Evolutionary conservation across 2,113 vertebrate species (phyloP).

Genomic region (Blennius ocellaris): DNA sequence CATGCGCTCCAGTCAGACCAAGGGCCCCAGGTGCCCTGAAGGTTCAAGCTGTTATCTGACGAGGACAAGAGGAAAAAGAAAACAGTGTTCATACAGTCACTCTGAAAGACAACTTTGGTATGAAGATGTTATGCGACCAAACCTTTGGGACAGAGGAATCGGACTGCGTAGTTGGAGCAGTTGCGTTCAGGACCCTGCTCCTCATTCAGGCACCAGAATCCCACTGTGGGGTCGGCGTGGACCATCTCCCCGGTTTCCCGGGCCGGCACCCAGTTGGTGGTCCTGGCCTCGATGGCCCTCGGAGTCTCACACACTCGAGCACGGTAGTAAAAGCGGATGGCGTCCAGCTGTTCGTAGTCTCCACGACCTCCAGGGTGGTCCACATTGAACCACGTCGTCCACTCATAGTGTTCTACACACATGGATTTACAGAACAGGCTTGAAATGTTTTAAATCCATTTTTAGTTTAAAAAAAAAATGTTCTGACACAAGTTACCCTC

Average conservation of each 20-base stretch:
- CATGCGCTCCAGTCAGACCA: slow-evolving; percentile 95
- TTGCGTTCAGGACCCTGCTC: slow-evolving; percentile 86
- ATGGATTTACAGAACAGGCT: background rate
- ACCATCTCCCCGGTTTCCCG: slow-evolving; percentile 86
- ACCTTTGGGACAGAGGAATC: slow-evolving; percentile 90
- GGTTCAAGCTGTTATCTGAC: slow-evolving; percentile 75
- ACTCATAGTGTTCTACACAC: slow-evolving; percentile 82
- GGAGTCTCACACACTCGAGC: slow-evolving; percentile 85
- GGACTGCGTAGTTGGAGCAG: slow-evolving; percentile 87
- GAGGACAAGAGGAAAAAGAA: slow-evolving; percentile 15
- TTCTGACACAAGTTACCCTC: slow-evolving; percentile 59
- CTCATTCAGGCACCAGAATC: slow-evolving; percentile 92
- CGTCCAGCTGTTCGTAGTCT: slow-evolving; percentile 90
- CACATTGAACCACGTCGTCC: slow-evolving; percentile 93
- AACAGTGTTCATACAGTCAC: background rate
- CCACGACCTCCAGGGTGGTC: slow-evolving; percentile 91
- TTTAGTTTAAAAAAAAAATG: background rate
- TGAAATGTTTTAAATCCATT: background rate
- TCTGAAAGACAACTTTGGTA: background rate
- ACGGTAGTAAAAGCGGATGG: slow-evolving; percentile 90
- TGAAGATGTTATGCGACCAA: background rate
- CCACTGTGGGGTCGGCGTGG: slow-evolving; percentile 83
- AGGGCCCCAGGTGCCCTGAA: slow-evolving; percentile 83
- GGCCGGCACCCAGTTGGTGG: slow-evolving; percentile 87
- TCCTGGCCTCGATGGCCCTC: slow-evolving; percentile 86